Evolutionary conservation across 92 coral and sea anemone genomes (phyloP).

Genomic region (Bergia puertoricense): DNA sequence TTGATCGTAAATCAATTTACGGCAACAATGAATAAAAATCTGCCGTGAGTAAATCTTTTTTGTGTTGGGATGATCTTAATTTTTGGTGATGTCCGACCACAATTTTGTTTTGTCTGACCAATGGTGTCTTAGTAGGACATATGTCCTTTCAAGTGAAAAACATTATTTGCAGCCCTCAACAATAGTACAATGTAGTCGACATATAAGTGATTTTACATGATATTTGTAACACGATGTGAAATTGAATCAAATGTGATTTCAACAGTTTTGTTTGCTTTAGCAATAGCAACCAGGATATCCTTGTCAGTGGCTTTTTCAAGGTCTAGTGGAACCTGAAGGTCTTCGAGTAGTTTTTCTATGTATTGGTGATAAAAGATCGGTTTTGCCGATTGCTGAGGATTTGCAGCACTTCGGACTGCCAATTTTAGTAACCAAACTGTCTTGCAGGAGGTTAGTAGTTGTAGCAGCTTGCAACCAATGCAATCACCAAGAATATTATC

Average conservation of each 20-base stretch:
- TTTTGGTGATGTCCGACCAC: neutral
- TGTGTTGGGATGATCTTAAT: conserved; percentile 1
- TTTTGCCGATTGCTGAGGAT: no score
- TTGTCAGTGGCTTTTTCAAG: neutral
- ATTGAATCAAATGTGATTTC: neutral
- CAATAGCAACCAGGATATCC: neutral
- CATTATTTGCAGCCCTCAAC: no score
- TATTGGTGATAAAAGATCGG: conserved; percentile 21
- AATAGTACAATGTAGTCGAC: no score
- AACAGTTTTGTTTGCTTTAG: conserved; percentile 4
- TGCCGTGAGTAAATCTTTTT: neutral
- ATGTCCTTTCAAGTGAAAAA: no score
- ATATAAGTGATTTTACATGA: no score
- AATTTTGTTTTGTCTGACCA: neutral
- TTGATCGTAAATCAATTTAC: neutral
- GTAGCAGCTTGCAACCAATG: no score
- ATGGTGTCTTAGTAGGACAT: no score
- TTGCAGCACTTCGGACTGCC: no score
- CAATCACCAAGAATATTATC: no score
- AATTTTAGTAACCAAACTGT: no score
- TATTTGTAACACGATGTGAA: no score
- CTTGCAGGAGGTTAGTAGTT: no score
- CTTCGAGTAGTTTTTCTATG: conserved; percentile 12
- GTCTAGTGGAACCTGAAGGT: conserved; percentile 5
- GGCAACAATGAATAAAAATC: neutral